These are phyloP conservation scores for Asobara japonica DNA, from an alignment of 1,140 invertebrate genomes.

Conservation along the genomic window DNA sequence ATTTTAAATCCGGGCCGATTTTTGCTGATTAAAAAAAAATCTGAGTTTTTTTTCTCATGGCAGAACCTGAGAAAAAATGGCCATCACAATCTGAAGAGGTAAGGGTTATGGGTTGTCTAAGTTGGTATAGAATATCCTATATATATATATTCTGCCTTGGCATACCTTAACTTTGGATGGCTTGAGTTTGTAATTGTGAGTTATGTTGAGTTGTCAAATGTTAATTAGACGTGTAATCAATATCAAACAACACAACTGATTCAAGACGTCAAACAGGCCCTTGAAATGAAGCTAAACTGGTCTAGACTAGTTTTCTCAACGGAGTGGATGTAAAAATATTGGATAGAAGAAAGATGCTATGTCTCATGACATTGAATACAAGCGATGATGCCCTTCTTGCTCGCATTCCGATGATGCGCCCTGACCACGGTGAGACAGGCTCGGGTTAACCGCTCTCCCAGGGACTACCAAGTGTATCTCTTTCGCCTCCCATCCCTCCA, in stretches of 20 bases:
- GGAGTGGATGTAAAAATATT: background rate
- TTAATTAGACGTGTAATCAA: too few relatives aligned
- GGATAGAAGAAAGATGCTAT: background rate
- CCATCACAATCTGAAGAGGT: too few relatives aligned
- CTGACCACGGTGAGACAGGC: conserved; percentile 11
- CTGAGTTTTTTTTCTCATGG: too few relatives aligned
- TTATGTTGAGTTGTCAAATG: too few relatives aligned
- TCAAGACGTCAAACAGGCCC: background rate
- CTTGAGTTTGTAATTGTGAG: too few relatives aligned
- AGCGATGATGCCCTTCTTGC: background rate
- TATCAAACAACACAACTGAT: background rate
- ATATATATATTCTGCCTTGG: too few relatives aligned
- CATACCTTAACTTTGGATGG: too few relatives aligned
- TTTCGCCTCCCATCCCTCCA: conserved; percentile 17
- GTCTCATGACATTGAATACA: conserved; percentile 10
- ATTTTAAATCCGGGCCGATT: too few relatives aligned
- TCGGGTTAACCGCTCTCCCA: background rate
- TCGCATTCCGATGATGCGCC: conserved; percentile 5
- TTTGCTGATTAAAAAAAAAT: too few relatives aligned
- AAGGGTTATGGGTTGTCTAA: too few relatives aligned
- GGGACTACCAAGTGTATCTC: conserved; percentile 15
- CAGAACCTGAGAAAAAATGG: too few relatives aligned
- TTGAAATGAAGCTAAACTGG: conserved; percentile 2
- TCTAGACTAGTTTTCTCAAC: background rate
- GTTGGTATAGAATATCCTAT: too few relatives aligned